These are phyloP conservation scores for Tachina fera DNA, from an alignment of 2,888 invertebrate species.

Conservation along the genomic window DNA sequence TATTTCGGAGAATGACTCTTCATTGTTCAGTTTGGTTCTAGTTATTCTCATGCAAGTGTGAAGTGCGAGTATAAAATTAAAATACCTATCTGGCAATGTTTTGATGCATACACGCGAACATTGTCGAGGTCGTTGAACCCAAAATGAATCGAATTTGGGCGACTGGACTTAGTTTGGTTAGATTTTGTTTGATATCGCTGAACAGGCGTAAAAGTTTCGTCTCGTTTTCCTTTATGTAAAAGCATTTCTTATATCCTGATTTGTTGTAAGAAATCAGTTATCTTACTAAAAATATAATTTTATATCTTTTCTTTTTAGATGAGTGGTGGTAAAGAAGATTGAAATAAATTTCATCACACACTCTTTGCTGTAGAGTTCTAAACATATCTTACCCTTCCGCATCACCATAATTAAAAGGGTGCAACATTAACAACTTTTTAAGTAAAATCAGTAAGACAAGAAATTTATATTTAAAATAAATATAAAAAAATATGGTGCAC, in stretches of 20 bases:
- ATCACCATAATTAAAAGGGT: slow-evolving; percentile 43
- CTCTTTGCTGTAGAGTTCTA: slow-evolving; percentile 48
- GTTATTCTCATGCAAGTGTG: no score
- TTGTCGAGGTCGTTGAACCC: no score
- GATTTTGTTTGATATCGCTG: no score
- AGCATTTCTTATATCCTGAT: not conserved
- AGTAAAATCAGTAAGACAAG: slow-evolving; percentile 50
- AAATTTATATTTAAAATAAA: slow-evolving; percentile 4
- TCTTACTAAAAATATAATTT: slow-evolving; percentile 14
- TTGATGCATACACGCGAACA: no score
- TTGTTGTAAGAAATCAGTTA: not conserved
- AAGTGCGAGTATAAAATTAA: no score
- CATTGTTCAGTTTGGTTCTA: no score
- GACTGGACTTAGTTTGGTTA: no score
- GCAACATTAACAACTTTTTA: slow-evolving; percentile 25
- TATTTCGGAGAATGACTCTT: no score
- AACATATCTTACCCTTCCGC: slow-evolving; percentile 17
- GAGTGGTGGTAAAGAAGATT: slow-evolving; percentile 79
- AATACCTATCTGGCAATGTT: no score
- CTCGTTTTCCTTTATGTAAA: not conserved
- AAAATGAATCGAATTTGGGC: no score
- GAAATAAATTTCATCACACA: slow-evolving; percentile 69
- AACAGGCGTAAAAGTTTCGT: no score
- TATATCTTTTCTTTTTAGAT: slow-evolving; percentile 74
- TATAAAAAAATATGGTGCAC: slow-evolving; percentile 4